phyloP scores from a whole-genome alignment of 1,140 invertebrate genomes.

The Pissodes strobi region DNA sequence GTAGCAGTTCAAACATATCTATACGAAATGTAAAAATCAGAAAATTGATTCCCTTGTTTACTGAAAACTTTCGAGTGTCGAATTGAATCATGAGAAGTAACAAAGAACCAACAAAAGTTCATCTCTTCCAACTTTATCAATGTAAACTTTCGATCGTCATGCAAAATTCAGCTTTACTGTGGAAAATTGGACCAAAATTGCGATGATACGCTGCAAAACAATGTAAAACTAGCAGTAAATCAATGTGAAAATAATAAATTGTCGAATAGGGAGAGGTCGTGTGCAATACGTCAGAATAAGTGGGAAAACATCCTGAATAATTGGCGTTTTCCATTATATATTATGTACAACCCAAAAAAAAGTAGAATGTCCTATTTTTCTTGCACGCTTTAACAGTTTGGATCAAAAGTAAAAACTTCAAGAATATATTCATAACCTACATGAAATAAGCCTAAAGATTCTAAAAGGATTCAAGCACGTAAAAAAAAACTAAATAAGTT shows the following conservation, averaged over 20 bases:
- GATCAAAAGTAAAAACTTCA: no score
- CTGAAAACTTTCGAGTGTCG: conserved; percentile 21
- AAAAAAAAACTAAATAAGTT: no score
- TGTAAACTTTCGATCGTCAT: conserved; percentile 16
- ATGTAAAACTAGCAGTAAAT: conserved; percentile 24
- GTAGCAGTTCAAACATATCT: background rate
- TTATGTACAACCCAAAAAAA: no score
- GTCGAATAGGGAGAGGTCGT: conserved; percentile 5
- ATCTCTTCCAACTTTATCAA: conserved; percentile 10
- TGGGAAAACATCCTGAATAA: background rate
- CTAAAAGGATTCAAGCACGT: no score
- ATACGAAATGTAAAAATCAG: conserved; percentile 4
- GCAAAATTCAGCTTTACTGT: conserved; percentile 12
- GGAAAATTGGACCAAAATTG: background rate
- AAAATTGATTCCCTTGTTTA: conserved; percentile 31
- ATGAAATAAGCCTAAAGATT: no score
- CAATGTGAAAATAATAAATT: conserved; percentile 6
- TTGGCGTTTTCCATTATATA: no score
- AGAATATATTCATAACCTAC: no score
- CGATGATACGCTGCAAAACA: conserved; percentile 21
- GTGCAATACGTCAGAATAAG: background rate
- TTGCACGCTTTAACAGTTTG: no score
- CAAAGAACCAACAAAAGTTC: conserved; percentile 7
- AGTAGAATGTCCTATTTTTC: no score
- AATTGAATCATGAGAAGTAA: conserved; percentile 15